Evolutionary conservation across 64 coral and sea anemone genomes (phyloP).

Genomic region (Stylophora pistillata): DNA sequence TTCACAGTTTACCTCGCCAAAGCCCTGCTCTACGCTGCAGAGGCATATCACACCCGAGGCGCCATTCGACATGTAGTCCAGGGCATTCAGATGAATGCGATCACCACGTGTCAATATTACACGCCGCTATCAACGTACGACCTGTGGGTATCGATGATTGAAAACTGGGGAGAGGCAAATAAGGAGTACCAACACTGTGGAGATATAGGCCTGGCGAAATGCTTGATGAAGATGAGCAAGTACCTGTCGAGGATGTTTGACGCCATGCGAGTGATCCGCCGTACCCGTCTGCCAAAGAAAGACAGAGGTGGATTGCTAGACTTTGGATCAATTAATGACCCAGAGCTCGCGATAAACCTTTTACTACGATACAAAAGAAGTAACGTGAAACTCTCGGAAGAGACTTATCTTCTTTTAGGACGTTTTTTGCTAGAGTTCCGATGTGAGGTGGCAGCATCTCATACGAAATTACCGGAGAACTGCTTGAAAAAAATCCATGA

Average conservation of each 20-base stretch:
- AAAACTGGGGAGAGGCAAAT: constrained; percentile 75
- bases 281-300: neutral
- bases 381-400: neutral
- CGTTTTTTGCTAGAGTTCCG: too few species aligned
- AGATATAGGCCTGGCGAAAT: neutral
- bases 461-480: too few species aligned
- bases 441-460: too few species aligned
- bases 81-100: constrained; percentile 28
- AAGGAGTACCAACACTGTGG: constrained; percentile 60
- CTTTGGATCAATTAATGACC: neutral
- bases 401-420: neutral
- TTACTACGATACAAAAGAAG: neutral
- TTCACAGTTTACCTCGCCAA: constrained; percentile 10
- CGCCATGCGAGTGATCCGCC: neutral
- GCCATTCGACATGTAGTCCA: constrained; percentile 76
- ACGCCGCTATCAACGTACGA: constrained; percentile 37
- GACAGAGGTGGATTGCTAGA: neutral
- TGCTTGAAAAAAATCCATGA: constrained; percentile 41
- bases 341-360: neutral
- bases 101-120: neutral
- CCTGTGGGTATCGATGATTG: constrained; percentile 77
- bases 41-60: constrained; percentile 69
- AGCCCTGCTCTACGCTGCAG: constrained; percentile 62
- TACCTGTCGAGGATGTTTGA: constrained; percentile 60
- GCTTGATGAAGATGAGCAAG: constrained; percentile 81